These are phyloP conservation scores for Gasterosteus aculeatus DNA, from an alignment of 2,113 vertebrate species.

Conservation along the genomic window DNA sequence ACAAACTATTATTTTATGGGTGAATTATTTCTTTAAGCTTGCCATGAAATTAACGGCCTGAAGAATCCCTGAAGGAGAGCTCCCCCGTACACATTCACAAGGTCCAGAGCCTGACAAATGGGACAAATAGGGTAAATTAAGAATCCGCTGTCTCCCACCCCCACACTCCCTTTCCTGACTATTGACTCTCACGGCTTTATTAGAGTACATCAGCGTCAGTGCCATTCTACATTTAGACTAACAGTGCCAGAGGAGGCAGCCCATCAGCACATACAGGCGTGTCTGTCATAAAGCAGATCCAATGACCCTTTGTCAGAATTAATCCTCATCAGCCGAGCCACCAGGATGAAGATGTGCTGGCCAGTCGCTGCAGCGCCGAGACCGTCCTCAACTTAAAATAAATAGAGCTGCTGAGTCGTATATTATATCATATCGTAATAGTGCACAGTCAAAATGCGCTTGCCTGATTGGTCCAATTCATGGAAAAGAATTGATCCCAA, in stretches of 20 bases:
- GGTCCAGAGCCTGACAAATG: constrained; percentile 63
- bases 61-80: constrained; percentile 14
- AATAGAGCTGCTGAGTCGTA: background rate
- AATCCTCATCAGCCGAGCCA: constrained; percentile 55
- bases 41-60: constrained; percentile 20
- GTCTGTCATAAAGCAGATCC: constrained; percentile 52
- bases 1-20: background rate
- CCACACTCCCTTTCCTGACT: constrained; percentile 43
- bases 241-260: constrained; percentile 63
- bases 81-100: constrained; percentile 23
- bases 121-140: constrained; percentile 72
- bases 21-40: background rate
- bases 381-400: background rate
- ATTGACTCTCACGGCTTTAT: constrained; percentile 75
- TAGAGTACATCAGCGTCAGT: constrained; percentile 77
- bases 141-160: constrained; percentile 54
- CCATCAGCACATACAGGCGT: constrained; percentile 55
- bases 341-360: background rate
- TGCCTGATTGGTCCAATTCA: background rate
- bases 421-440: background rate
- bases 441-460: constrained; percentile 1
- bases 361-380: background rate
- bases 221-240: constrained; percentile 73
- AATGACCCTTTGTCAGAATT: constrained; percentile 67
- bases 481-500: background rate